Conservation (phyloP, 2,797 vertebrate species). For the Florisuga fusca region DNA sequence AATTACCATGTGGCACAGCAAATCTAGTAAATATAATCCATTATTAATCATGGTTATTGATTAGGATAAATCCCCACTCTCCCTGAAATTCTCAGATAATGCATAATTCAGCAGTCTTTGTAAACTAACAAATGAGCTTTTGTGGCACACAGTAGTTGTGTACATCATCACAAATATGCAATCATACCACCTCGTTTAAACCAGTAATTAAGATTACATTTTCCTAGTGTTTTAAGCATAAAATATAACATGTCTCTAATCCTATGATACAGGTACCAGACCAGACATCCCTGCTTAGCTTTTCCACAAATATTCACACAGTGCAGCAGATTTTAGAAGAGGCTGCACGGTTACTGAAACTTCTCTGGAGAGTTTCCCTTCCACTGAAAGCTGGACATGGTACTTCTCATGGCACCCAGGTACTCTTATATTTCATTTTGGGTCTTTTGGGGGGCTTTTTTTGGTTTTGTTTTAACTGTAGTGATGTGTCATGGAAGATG, state of each 20-base stretch:
- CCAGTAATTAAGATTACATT: conserved; percentile 21
- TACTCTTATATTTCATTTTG: neutral
- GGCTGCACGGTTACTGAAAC: conserved; percentile 86
- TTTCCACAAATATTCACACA: conserved; percentile 75
- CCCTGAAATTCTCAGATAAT: conserved; percentile 42
- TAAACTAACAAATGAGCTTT: conserved; percentile 47
- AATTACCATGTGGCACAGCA: conserved; percentile 25
- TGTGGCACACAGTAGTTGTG: neutral
- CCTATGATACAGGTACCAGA: conserved; percentile 59
- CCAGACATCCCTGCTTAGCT: conserved; percentile 70
- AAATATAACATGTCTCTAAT: neutral
- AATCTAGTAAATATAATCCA: conserved; percentile 46
- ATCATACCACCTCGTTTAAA: conserved; percentile 25
- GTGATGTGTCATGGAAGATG: neutral
- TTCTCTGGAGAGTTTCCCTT: conserved; percentile 91
- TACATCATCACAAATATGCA: neutral
- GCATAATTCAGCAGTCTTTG: conserved; percentile 52
- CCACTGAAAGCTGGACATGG: conserved; percentile 73
- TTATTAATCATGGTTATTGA: conserved; percentile 70
- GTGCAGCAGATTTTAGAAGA: conserved; percentile 89
- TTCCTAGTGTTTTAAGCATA: neutral
- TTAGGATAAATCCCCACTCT: conserved; percentile 35
- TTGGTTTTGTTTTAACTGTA: neutral
- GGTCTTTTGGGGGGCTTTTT: too few relatives aligned
- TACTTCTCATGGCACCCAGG: conserved; percentile 80